These are phyloP conservation scores for Bos javanicus DNA, from an alignment of 2,113 vertebrate genomes.

Conservation along the genomic window DNA sequence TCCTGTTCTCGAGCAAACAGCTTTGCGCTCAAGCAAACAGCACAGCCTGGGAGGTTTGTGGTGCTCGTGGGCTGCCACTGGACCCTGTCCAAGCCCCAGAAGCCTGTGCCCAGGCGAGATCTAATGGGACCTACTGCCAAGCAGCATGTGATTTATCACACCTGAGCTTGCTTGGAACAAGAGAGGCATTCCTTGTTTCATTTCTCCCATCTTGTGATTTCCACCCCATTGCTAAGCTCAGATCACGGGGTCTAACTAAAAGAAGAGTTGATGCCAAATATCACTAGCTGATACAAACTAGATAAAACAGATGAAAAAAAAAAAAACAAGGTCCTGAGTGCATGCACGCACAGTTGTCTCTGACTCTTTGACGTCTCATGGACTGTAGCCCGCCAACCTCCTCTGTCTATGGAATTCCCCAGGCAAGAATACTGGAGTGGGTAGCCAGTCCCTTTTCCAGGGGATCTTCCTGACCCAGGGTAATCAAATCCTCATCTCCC, in stretches of 20 bases:
- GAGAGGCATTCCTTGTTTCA: background rate
- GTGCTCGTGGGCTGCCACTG: background rate
- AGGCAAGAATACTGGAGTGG: background rate
- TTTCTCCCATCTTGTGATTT: background rate
- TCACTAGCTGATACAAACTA: background rate
- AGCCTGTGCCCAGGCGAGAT: background rate
- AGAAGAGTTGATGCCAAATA: background rate
- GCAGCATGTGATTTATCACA: background rate
- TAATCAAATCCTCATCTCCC: background rate
- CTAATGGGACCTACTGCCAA: background rate
- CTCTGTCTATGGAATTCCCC: background rate
- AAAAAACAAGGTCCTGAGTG: background rate
- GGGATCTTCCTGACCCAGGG: background rate
- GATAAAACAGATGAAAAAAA: background rate
- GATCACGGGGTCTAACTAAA: background rate
- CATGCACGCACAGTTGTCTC: background rate
- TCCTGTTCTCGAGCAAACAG: background rate
- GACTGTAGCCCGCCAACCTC: background rate
- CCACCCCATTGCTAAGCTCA: background rate
- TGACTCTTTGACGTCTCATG: background rate
- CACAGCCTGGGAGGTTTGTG: background rate
- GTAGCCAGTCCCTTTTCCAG: background rate
- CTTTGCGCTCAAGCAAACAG: background rate
- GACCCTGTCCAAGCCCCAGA: background rate
- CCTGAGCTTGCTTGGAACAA: background rate